phyloP scores from a whole-genome alignment of 2,113 vertebrate species.

The Ginglymostoma cirratum region DNA sequence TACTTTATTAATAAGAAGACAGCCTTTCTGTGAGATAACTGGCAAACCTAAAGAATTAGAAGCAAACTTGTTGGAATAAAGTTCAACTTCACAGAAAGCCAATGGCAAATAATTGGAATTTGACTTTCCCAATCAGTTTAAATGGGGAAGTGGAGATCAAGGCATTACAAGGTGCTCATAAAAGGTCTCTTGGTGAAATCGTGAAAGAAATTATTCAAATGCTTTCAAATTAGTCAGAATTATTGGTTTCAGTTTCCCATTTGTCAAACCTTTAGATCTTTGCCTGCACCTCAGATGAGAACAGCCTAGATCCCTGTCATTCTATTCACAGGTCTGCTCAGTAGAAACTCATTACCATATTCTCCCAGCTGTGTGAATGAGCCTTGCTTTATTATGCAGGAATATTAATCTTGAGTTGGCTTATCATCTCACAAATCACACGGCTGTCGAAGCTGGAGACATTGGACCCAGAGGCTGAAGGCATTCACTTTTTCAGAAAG shows the following conservation, averaged over 20 bases:
- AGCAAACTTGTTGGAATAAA: slow-evolving; percentile 12
- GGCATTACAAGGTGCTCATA: slow-evolving; percentile 22
- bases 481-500: background rate
- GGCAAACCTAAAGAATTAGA: background rate
- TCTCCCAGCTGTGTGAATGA: slow-evolving; percentile 32
- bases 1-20: background rate
- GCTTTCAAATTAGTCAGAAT: slow-evolving; percentile 27
- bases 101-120: slow-evolving; percentile 14
- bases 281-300: background rate
- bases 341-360: slow-evolving; percentile 24
- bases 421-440: slow-evolving; percentile 22
- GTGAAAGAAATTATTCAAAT: slow-evolving; percentile 31
- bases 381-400: slow-evolving; percentile 33
- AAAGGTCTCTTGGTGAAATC: slow-evolving; percentile 12
- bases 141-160: slow-evolving; percentile 30
- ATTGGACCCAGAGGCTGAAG: background rate
- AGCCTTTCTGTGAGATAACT: background rate
- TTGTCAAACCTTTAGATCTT: slow-evolving; percentile 28
- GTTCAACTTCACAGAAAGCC: slow-evolving; percentile 17
- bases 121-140: slow-evolving; percentile 24
- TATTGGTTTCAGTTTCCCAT: slow-evolving; percentile 34
- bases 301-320: background rate
- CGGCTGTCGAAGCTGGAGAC: background rate
- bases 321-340: slow-evolving; percentile 20
- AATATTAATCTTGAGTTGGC: slow-evolving; percentile 33